Evolutionary conservation across 2,888 invertebrate genomes (phyloP), one percentile per base, ranked within the genome.

Genomic region (Aleiodes testaceus): DNA sequence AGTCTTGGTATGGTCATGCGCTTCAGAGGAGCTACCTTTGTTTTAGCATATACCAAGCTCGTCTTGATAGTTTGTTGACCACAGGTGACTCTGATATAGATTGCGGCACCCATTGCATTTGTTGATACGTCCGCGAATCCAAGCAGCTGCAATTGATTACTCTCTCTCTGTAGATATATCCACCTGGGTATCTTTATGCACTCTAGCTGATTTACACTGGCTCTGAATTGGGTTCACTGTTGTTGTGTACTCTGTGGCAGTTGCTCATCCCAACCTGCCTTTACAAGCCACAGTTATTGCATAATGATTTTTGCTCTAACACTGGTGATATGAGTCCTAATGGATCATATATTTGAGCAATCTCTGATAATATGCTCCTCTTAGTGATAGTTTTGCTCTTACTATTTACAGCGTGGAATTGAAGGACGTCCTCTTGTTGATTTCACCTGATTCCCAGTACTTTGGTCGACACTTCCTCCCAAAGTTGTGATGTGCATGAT

Each of bases 1-100:
- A 26, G 26, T 26, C 26, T 26, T 2, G 78, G 77, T 7, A 80
- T 68, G 1, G 79, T 72, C 6, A 73, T 67, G 14, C 65, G 49
- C 49, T 79, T 81, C 26, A 26, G 5, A 26, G 26, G 26, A 26
- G 26, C 26, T 3, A 26, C 26, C 26, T 26, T 26, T 26, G 26
- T 26, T 26, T 26, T 26, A 26, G 26, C 26, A 26, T 5, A 26
- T 26, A 26, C 26, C 26, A 26, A 26, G 26, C 26, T 1, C 3
- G 26, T 26, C 5, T 26, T 26, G 3, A 26, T 26, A 5, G 26
- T 26, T 2, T 26, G 26, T 26, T 26, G 26, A 26, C 26, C 26
- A 26, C 26, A 26, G 26, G 26, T 26, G 26, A 26, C 26, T 26
- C 26, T 26, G 3, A 26, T 5, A 26, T 26, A 26, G 26, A 26